A percentile compares a stretch with the other conserved stretches of the same genome.
phyloP scores from a whole-genome alignment of 1,140 invertebrate genomes.

The Artemia franciscana region DNA sequence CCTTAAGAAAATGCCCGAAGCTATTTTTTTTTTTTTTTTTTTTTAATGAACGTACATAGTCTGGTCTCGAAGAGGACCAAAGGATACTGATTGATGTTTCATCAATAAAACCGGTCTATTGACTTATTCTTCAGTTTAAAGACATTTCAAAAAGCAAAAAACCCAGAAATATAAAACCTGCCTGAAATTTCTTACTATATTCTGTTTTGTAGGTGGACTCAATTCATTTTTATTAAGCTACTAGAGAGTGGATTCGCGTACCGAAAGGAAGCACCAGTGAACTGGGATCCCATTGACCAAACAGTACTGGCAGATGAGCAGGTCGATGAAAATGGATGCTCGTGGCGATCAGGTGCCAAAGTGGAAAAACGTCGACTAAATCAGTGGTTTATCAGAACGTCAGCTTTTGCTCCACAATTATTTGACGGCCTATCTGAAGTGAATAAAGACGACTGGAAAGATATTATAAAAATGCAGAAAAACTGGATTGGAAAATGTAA shows the following conservation, averaged over 20 bases:
- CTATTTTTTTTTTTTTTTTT: too few species aligned
- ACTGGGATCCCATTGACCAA: slow-evolving; percentile 96
- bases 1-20: too few species aligned
- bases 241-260: slow-evolving; percentile 63
- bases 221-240: slow-evolving; percentile 77
- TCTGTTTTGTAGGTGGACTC: slow-evolving; percentile 59
- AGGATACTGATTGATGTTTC: too few species aligned
- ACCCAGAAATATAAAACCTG: too few species aligned
- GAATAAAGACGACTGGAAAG: slow-evolving; percentile 31
- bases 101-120: too few species aligned
- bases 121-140: too few species aligned
- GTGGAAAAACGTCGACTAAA: slow-evolving; percentile 69
- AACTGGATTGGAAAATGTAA: slow-evolving; percentile 88
- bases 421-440: slow-evolving; percentile 14
- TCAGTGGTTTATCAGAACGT: slow-evolving; percentile 91
- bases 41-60: too few species aligned
- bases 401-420: slow-evolving; percentile 53
- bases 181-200: slow-evolving; percentile 8
- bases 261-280: slow-evolving; percentile 66
- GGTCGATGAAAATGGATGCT: slow-evolving; percentile 67
- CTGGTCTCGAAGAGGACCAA: too few species aligned
- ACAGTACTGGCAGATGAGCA: slow-evolving; percentile 97
- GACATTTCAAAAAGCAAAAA: too few species aligned
- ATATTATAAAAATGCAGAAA: slow-evolving; percentile 69
- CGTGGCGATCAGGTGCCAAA: slow-evolving; percentile 88